A percentile compares a stretch with the other conserved stretches of the same genome.
Conservation (phyloP, 1,140 invertebrate genomes). For the Battus philenor region DNA sequence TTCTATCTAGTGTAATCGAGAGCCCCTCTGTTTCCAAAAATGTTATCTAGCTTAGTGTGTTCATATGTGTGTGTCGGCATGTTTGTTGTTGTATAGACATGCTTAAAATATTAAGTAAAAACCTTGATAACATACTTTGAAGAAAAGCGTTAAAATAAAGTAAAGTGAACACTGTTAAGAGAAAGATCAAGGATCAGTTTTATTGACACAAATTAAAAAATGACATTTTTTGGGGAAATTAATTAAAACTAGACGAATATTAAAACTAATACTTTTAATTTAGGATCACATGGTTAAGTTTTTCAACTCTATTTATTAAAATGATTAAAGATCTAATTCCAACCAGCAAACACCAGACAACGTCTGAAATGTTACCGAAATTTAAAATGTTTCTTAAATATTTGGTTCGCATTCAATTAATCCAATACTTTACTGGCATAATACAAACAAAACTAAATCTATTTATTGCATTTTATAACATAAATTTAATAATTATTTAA, state of each 20-base stretch:
- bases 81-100: too few relatives aligned
- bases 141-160: neutral
- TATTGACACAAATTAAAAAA: conserved; percentile 9
- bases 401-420: neutral
- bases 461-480: conserved; percentile 14
- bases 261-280: conserved; percentile 69
- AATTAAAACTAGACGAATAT: conserved; percentile 39
- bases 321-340: conserved; percentile 1
- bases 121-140: too few relatives aligned
- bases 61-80: neutral
- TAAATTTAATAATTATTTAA: conserved; percentile 16
- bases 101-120: too few relatives aligned
- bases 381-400: conserved; percentile 3
- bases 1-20: too few relatives aligned
- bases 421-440: conserved; percentile 9
- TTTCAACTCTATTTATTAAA: conserved; percentile 26
- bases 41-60: too few relatives aligned
- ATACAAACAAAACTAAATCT: conserved; percentile 8
- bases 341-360: neutral
- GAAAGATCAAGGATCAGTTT: conserved; percentile 3
- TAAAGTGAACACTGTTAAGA: conserved; percentile 3
- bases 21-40: too few relatives aligned
- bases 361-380: too few relatives aligned
- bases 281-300: conserved; percentile 60
- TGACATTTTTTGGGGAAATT: conserved; percentile 19